Evolutionary conservation across 2,797 vertebrate genomes (phyloP).

Genomic region (Sylvilagus floridanus): DNA sequence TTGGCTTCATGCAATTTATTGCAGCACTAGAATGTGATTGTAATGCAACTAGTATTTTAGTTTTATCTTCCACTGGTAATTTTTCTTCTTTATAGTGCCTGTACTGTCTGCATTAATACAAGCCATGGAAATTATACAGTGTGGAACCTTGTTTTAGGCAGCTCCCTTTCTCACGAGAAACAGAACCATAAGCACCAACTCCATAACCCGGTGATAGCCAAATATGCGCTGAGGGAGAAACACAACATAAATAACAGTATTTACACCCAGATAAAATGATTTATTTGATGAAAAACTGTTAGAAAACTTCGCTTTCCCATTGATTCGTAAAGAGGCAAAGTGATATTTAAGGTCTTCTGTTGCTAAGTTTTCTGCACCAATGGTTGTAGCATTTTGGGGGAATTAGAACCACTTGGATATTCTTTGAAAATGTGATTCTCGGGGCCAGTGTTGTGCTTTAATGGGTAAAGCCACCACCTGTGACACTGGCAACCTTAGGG

Average conservation of each 20-base stretch:
- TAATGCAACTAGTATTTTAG: conserved; percentile 88
- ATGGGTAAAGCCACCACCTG: too few relatives aligned
- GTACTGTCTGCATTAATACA: conserved; percentile 87
- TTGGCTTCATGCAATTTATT: conserved; percentile 88
- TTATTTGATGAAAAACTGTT: conserved; percentile 49
- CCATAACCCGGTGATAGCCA: neutral
- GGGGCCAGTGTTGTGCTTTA: too few relatives aligned
- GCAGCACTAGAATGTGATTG: conserved; percentile 87
- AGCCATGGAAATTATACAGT: conserved; percentile 86
- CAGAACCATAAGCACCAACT: neutral
- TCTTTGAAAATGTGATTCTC: conserved; percentile 6
- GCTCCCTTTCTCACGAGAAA: conserved; percentile 75
- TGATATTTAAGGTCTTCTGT: conserved; percentile 44
- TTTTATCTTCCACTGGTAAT: conserved; percentile 88
- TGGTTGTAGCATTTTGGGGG: neutral
- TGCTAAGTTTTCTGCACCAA: neutral
- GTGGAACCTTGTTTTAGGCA: conserved; percentile 83
- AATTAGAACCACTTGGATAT: neutral
- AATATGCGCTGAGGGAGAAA: neutral
- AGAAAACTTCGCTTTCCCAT: conserved; percentile 49
- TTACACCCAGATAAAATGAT: conserved; percentile 41
- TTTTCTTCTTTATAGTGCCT: conserved; percentile 89
- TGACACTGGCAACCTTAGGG: too few relatives aligned
- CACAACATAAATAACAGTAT: conserved; percentile 6
- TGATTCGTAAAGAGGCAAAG: conserved; percentile 32